phyloP scores from a whole-genome alignment of 2,113 vertebrate genomes.

The Gambusia holbrooki region DNA sequence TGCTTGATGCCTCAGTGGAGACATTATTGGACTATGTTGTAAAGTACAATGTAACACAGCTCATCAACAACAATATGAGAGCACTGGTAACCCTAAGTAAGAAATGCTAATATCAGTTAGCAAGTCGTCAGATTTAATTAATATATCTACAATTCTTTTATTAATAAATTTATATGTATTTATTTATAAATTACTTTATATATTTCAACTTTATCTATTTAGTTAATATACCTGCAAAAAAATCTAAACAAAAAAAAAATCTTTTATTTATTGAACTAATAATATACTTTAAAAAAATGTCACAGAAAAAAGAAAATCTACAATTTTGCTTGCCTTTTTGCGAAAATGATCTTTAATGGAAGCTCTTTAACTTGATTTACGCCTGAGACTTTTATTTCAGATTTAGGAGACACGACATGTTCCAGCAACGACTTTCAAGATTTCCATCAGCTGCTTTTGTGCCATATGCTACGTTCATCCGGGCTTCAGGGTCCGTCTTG shows the following conservation, averaged over 20 bases:
- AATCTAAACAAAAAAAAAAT: no score
- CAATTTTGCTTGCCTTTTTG: not conserved
- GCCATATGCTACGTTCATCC: conserved; percentile 43
- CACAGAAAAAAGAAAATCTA: not conserved
- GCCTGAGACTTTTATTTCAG: conserved; percentile 21
- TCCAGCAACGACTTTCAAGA: conserved; percentile 4
- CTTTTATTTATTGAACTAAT: no score
- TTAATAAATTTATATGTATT: no score
- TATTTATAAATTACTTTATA: no score
- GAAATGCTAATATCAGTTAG: conserved; percentile 22
- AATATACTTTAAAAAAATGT: no score
- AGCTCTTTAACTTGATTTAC: conserved; percentile 17
- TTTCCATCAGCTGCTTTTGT: conserved; percentile 19
- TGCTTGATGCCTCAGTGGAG: conserved; percentile 8
- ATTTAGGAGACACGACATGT: conserved; percentile 11
- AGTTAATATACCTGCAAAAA: no score
- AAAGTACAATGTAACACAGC: conserved; percentile 14
- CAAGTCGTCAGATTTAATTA: not conserved
- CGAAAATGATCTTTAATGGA: conserved; percentile 6
- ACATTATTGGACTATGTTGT: conserved; percentile 19
- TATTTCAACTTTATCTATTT: no score
- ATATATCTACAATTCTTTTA: no score
- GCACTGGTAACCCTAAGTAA: conserved; percentile 26
- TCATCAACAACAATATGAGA: conserved; percentile 14
- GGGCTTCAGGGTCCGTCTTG: conserved; percentile 15